Evolutionary conservation across 2,888 invertebrate species (phyloP).

Genomic region (Adelphocoris suturalis): DNA sequence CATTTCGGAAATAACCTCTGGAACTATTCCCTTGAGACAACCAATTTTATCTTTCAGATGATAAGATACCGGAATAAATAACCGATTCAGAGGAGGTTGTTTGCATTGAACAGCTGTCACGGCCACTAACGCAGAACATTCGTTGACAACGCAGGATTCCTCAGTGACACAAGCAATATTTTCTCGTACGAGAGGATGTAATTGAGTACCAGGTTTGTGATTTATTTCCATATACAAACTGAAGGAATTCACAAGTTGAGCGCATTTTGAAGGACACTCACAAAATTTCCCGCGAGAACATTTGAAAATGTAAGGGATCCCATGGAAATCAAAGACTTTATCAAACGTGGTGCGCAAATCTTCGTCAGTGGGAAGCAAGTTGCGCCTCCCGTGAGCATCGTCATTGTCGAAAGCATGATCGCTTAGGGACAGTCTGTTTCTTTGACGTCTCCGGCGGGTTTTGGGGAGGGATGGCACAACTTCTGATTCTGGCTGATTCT

Average conservation of each 20-base stretch:
- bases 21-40: not conserved
- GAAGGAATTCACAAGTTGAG: not conserved
- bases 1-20: not conserved
- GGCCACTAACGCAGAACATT: constrained; percentile 27
- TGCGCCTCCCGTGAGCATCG: not conserved
- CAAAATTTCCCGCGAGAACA: not conserved
- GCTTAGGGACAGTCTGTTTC: constrained; percentile 31
- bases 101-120: constrained; percentile 28
- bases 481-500: not conserved
- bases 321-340: not conserved
- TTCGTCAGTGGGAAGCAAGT: constrained; percentile 43
- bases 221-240: constrained; percentile 51
- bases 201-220: not conserved
- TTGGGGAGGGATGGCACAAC: not conserved
- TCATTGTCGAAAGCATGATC: constrained; percentile 18
- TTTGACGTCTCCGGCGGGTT: constrained; percentile 29
- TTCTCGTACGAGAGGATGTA: constrained; percentile 5
- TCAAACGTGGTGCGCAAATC: constrained; percentile 8
- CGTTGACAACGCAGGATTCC: constrained; percentile 6
- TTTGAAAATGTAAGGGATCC: constrained; percentile 35
- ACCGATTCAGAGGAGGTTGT: not conserved
- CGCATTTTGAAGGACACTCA: constrained; percentile 44
- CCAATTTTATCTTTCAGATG: constrained; percentile 31
- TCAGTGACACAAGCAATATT: not conserved
- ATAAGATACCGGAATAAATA: constrained; percentile 56